These are phyloP conservation scores for Volucella zonaria DNA, from an alignment of 2,888 invertebrate species.

Conservation along the genomic window DNA sequence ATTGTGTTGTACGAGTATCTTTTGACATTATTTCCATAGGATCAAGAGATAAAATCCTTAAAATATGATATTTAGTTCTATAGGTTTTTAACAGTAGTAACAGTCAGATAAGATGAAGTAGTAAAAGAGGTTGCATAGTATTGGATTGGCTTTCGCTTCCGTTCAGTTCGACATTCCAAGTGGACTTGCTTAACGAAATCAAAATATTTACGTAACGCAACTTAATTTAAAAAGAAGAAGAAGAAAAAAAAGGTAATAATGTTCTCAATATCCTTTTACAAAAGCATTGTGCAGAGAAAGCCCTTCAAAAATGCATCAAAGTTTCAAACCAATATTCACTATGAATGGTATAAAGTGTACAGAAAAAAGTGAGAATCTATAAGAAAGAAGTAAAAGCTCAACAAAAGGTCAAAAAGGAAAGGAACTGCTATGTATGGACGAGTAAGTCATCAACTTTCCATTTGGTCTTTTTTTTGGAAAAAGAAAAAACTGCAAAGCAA, in stretches of 20 bases:
- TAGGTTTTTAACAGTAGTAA: slow-evolving; percentile 1
- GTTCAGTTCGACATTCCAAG: slow-evolving; percentile 29
- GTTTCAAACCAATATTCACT: slow-evolving; percentile 35
- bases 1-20: background rate
- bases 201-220: background rate
- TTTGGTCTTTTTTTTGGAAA: background rate
- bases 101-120: slow-evolving; percentile 19
- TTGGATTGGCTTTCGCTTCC: background rate
- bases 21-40: too few relatives aligned
- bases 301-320: slow-evolving; percentile 28
- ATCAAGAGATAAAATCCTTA: background rate
- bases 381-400: slow-evolving; percentile 35
- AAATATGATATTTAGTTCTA: background rate
- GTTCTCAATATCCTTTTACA: slow-evolving; percentile 21
- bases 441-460: too few relatives aligned
- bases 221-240: background rate
- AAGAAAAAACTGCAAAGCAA: slow-evolving; percentile 6
- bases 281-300: slow-evolving; percentile 30
- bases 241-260: background rate
- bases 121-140: slow-evolving; percentile 15
- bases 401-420: slow-evolving; percentile 13
- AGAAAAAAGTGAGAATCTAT: background rate
- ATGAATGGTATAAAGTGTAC: slow-evolving; percentile 43
- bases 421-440: too few relatives aligned
- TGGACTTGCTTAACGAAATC: slow-evolving; percentile 10